Base-by-base conservation (phyloP, 2,797 vertebrate species). In the Tiaroga cobitis region DNA sequence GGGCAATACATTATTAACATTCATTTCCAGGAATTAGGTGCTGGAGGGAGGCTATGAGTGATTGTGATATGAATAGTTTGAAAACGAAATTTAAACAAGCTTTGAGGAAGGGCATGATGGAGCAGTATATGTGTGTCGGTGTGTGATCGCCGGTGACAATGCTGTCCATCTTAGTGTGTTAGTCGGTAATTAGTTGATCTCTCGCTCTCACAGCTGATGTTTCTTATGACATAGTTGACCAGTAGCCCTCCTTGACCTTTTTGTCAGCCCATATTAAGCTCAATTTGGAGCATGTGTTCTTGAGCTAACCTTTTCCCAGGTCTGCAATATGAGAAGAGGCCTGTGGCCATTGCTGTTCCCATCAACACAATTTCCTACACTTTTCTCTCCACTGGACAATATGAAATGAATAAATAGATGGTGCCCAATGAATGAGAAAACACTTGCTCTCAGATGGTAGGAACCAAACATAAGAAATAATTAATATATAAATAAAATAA, bases 241-340 rank as follows among this genome's bases (percentile, higher is more conserved):
- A 63, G 59, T 79, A 81, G 81, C 85, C 78, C 67, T 80, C 29
- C 5, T 76, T 93, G 92, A 94, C 92, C 93, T 95, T 95, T 92
- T 84, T 78, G 63, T 84, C 81, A 76, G 87, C 81, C 68, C 61
- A 81, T 74, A 87, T 83, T 86, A 90, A 88, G 89, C 56, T 83
- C 82, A 85, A 83, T 86, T 85, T 86, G 43, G 49, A 67, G 80
- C 86, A 76, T 59, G 37, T 91, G 69, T 78, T 85, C 84, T 84
- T 87, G 87, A 81, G 78, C 81, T 74, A 92, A 91, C 89, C 87
- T 86, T 91, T 91, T 88, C 87, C 87, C 82, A 19, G 69, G 34
- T 65, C 56, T 56, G 56, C 59, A 82, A 61, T 79, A 80, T 74
- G 74, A 54, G 84, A 78, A 46, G 63, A 29, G 54, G 83, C 83